These are phyloP conservation scores for Alloplasta piceator DNA, from an alignment of 2,888 invertebrate species.

Conservation along the genomic window DNA sequence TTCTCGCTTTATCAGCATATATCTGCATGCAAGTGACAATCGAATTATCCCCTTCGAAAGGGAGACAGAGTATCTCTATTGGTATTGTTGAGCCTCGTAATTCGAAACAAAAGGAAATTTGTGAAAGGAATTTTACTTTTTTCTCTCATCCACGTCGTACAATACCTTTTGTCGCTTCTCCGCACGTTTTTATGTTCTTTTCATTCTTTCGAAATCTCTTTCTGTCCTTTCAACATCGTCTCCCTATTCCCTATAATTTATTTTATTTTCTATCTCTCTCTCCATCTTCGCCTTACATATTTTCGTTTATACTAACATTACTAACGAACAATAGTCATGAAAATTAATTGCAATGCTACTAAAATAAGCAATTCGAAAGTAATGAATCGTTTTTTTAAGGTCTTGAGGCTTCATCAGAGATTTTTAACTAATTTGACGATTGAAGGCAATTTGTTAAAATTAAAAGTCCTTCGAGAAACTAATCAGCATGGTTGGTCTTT, in stretches of 20 bases:
- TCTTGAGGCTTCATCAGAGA: no score
- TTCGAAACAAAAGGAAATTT: slow-evolving; percentile 45
- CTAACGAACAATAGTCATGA: no score
- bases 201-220: background rate
- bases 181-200: slow-evolving; percentile 3
- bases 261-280: no score
- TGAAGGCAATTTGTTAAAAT: no score
- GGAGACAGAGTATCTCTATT: slow-evolving; percentile 49
- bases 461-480: no score
- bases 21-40: slow-evolving; percentile 48
- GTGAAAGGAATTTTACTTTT: slow-evolving; percentile 17
- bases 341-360: no score
- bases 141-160: slow-evolving; percentile 11
- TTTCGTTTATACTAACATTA: no score
- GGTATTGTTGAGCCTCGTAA: slow-evolving; percentile 46
- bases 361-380: no score
- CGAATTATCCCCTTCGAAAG: slow-evolving; percentile 59
- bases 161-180: background rate
- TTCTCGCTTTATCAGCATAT: slow-evolving; percentile 13
- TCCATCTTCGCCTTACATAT: no score
- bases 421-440: no score
- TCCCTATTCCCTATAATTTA: slow-evolving; percentile 1
- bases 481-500: no score
- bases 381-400: no score
- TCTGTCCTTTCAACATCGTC: slow-evolving; percentile 1